Evolutionary conservation across 2,113 vertebrate genomes (phyloP).

Genomic region (Malaclemys terrapin): DNA sequence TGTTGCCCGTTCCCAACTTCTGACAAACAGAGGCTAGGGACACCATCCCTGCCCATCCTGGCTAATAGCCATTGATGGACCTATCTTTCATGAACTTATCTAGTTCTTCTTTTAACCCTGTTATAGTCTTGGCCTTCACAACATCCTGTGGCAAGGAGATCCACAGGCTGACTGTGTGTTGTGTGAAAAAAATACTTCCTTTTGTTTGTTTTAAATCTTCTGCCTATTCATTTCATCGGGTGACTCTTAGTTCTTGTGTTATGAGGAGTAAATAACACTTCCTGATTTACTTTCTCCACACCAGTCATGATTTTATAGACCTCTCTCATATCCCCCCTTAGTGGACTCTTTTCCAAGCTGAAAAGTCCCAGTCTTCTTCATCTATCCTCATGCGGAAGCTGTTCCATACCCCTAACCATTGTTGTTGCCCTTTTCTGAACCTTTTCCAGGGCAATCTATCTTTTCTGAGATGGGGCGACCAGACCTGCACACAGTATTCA

Average conservation of each 20-base stretch:
- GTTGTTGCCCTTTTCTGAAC: too few species aligned
- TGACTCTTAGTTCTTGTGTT: not conserved
- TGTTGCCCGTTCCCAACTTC: not conserved
- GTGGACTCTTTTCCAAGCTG: not conserved
- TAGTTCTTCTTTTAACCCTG: too few species aligned
- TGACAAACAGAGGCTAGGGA: not conserved
- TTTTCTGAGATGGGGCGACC: too few species aligned
- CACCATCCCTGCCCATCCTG: too few species aligned
- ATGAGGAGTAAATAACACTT: not conserved
- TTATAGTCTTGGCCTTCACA: not conserved
- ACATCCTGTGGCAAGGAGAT: too few species aligned
- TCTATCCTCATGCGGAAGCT: too few species aligned
- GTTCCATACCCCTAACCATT: too few species aligned
- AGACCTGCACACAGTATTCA: too few species aligned
- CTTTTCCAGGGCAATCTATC: too few species aligned
- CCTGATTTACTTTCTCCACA: not conserved
- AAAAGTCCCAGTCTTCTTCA: too few species aligned
- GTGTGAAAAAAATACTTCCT: not conserved
- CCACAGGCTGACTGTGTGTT: not conserved
- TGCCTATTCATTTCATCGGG: not conserved
- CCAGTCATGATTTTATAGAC: not conserved
- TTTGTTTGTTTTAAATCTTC: not conserved
- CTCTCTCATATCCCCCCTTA: not conserved
- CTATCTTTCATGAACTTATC: too few species aligned
- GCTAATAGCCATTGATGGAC: too few species aligned